Conservation (phyloP, 2,113 vertebrate genomes). For the Castor canadensis region DNA sequence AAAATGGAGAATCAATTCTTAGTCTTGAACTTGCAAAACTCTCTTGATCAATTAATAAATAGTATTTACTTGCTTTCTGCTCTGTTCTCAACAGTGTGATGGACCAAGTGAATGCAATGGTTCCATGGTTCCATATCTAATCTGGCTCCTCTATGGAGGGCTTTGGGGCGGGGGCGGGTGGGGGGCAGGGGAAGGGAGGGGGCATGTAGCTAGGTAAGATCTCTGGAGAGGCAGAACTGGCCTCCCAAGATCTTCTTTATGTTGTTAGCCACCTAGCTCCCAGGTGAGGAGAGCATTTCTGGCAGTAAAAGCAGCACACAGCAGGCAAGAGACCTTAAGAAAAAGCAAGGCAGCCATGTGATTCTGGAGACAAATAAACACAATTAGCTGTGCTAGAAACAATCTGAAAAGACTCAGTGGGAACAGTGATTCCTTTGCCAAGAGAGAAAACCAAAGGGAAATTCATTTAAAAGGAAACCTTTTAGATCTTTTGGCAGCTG, state of each 20-base stretch:
- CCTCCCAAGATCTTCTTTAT: conserved; percentile 2
- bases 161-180: not conserved
- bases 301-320: conserved; percentile 44
- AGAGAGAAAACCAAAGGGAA: conserved; percentile 57
- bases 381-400: conserved; percentile 60
- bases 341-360: conserved; percentile 58
- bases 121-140: not conserved
- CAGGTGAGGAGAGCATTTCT: conserved; percentile 53
- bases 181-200: not conserved
- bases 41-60: not conserved
- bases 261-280: conserved; percentile 62
- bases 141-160: not conserved
- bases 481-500: conserved; percentile 33
- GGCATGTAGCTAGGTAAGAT: not conserved
- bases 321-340: conserved; percentile 54
- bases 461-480: conserved; percentile 45
- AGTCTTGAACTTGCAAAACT: conserved; percentile 23
- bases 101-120: not conserved
- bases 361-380: conserved; percentile 64
- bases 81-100: not conserved
- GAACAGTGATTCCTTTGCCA: conserved; percentile 33
- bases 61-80: conserved; percentile 1
- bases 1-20: not conserved
- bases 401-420: conserved; percentile 64
- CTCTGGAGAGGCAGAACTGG: conserved; percentile 15